Evolutionary conservation across 2,888 invertebrate genomes (phyloP).

Genomic region (Abscondita cerata): DNA sequence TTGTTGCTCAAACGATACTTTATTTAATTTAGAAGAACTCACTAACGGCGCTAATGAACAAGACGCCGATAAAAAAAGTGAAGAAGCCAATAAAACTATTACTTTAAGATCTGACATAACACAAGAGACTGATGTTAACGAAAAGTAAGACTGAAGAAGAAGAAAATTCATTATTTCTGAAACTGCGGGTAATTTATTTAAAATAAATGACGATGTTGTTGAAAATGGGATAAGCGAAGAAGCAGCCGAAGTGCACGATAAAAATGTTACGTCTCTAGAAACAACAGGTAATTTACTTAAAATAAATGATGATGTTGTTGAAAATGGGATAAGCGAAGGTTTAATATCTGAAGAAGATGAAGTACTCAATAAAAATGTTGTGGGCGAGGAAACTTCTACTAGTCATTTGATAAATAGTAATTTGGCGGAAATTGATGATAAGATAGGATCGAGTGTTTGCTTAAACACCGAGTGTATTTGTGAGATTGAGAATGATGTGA

Average conservation of each 20-base stretch:
- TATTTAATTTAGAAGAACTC: conserved; percentile 68
- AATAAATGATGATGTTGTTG: too few species aligned
- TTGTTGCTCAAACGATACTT: conserved; percentile 70
- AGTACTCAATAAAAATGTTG: conserved; percentile 1
- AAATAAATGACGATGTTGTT: too few species aligned
- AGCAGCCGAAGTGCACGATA: neutral
- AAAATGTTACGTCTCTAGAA: neutral
- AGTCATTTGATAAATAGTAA: too few species aligned
- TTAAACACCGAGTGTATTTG: too few species aligned
- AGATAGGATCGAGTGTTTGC: too few species aligned
- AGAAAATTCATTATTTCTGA: too few species aligned
- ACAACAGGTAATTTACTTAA: too few species aligned
- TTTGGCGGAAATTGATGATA: too few species aligned
- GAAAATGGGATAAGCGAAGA: conserved; percentile 2
- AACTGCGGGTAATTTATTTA: too few species aligned
- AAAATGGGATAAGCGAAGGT: conserved; percentile 7
- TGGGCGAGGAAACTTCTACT: neutral
- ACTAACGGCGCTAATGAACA: conserved; percentile 44
- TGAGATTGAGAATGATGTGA: too few species aligned
- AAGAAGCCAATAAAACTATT: conserved; percentile 1
- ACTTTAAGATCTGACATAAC: conserved; percentile 1
- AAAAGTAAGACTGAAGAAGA: conserved; percentile 16
- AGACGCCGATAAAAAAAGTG: conserved; percentile 29
- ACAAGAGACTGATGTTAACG: conserved; percentile 17
- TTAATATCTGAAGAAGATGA: neutral